Evolutionary conservation across 2,888 invertebrate species (phyloP), one percentile per base, ranked within the genome.

Genomic region (Eupsilia transversa): DNA sequence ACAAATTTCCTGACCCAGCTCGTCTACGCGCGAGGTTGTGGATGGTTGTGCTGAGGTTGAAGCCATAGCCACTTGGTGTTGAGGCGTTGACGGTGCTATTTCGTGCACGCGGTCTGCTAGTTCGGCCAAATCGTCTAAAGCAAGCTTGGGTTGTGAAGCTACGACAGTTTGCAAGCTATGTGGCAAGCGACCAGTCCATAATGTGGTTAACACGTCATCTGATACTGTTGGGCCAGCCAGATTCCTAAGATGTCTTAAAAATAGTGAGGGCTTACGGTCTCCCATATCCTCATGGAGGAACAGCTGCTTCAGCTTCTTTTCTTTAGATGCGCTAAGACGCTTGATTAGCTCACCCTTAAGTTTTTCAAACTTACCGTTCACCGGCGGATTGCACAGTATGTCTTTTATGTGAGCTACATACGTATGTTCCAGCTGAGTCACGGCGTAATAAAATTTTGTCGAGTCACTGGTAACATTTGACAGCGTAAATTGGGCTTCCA

Each of bases 201-300:
- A 49, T n/a, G 64, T 64, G 4, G 33, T 49, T 49, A 64, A 64
- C 14, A 64, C 49, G 7, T 64, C 46, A 64, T 49, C 64, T 4
- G 33, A 7, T 2, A 49, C n/a, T 4, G 60, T 33, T 0, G 49
- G 46, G 14, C 64, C 64, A 14, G 46, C 46, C 0, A 64, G 4
- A 33, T 49, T 46, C 23, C 46, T 49, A n/a, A 60, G 38, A 60
- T 60, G 60, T 38, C 38, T 23, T n/a, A 60, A 60, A 38, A 60
- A 60, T 60, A n/a, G n/a, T 17, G 38, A 60, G 7, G 38, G 60
- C 60, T 60, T 60, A 38, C n/a, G 60, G 3, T 60, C 60, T 60
- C 60, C 60, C 60, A 60, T 38, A 5, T 60, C 60, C 3, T 60
- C 60, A 4, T 38, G 60, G 3, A 60, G n/a, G 38, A 60, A 60